These are phyloP conservation scores for Odontesthes bonariensis DNA, from an alignment of 2,113 vertebrate species.

Conservation along the genomic window DNA sequence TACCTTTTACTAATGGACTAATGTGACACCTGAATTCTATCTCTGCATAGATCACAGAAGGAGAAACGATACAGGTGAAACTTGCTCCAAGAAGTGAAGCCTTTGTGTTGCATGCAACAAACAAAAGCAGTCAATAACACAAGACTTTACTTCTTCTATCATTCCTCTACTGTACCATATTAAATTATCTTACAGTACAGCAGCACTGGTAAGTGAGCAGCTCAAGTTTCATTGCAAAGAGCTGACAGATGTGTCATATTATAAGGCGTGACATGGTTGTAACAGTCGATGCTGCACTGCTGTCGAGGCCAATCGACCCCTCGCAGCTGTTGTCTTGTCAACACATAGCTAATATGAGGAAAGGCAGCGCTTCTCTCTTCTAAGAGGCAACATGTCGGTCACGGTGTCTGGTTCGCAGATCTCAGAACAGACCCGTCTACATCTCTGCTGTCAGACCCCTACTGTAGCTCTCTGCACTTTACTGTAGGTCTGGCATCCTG, in stretches of 20 bases:
- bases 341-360: slow-evolving; percentile 49
- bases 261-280: slow-evolving; percentile 60
- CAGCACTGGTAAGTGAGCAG: slow-evolving; percentile 48
- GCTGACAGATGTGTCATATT: slow-evolving; percentile 75
- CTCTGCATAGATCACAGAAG: neutral
- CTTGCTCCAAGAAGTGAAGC: too few species aligned
- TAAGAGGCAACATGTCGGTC: slow-evolving; percentile 62
- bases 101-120: neutral
- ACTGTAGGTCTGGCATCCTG: slow-evolving; percentile 37
- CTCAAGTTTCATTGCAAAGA: slow-evolving; percentile 60
- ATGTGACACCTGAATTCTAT: slow-evolving; percentile 14
- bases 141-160: slow-evolving; percentile 1
- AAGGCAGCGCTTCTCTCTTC: slow-evolving; percentile 47
- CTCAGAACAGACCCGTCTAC: slow-evolving; percentile 34
- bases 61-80: too few species aligned
- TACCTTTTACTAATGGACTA: neutral
- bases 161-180: slow-evolving; percentile 19
- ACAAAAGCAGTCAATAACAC: neutral
- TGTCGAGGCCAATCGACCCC: slow-evolving; percentile 31
- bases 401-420: slow-evolving; percentile 62
- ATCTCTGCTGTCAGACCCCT: slow-evolving; percentile 31
- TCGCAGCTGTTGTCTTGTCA: slow-evolving; percentile 73
- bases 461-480: slow-evolving; percentile 27
- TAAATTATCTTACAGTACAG: slow-evolving; percentile 28
- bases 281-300: slow-evolving; percentile 19